Evolutionary conservation across 2,113 vertebrate genomes (phyloP).

Genomic region (Ranitomeya variabilis): DNA sequence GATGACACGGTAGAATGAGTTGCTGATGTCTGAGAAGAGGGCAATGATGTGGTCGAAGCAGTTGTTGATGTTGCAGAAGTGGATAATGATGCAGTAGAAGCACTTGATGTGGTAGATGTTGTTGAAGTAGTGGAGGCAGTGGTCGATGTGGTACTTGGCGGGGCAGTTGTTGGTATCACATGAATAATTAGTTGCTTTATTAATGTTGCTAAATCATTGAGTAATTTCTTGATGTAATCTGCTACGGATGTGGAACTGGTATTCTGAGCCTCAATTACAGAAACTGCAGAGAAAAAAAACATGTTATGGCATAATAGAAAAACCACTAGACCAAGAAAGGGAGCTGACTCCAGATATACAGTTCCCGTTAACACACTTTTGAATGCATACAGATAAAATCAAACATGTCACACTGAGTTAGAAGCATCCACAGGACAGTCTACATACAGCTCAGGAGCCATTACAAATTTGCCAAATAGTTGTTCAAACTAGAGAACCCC

Average conservation of each 20-base stretch:
- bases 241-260: not conserved
- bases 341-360: too few relatives aligned
- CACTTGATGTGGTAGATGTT: not conserved
- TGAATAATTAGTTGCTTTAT: not conserved
- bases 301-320: not conserved
- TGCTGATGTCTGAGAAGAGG: not conserved
- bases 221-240: not conserved
- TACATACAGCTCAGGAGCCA: too few relatives aligned
- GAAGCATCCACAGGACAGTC: too few relatives aligned
- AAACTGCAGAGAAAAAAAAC: not conserved
- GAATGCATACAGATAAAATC: too few relatives aligned
- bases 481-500: too few relatives aligned
- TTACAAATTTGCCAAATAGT: too few relatives aligned
- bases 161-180: not conserved
- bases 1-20: not conserved
- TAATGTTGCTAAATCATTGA: not conserved
- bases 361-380: not conserved
- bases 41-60: not conserved
- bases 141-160: not conserved
- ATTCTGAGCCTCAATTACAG: not conserved
- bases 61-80: not conserved
- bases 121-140: not conserved
- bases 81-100: not conserved
- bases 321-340: too few relatives aligned
- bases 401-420: too few relatives aligned